Percentiles rank a stretch among this genome's conserved stretches.
Conservation (phyloP, 1,140 invertebrate genomes). For the Zaprionus lachaisei region DNA sequence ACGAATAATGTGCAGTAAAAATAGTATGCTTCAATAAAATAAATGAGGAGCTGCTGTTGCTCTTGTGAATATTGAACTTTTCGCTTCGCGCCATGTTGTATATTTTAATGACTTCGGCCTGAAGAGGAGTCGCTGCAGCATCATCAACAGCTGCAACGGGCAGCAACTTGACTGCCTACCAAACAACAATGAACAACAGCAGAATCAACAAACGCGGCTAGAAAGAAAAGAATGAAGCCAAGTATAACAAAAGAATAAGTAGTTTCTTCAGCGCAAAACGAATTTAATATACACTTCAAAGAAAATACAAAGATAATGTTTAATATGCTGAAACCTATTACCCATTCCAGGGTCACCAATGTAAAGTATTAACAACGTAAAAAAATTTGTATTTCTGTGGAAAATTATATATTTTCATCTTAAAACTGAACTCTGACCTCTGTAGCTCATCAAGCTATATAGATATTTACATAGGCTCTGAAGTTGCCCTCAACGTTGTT, state of each 20-base stretch:
- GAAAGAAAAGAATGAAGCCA: conserved; percentile 24
- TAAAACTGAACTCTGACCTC: neutral
- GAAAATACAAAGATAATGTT: neutral
- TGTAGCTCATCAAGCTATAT: conserved; percentile 1
- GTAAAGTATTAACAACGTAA: neutral
- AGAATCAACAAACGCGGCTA: conserved; percentile 55
- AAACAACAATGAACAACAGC: conserved; percentile 48
- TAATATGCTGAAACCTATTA: conserved; percentile 1
- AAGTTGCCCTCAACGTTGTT: neutral
- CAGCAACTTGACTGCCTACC: conserved; percentile 9
- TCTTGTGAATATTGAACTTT: conserved; percentile 48
- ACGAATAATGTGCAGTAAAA: conserved; percentile 18
- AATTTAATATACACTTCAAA: conserved; percentile 16
- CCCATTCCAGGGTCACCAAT: neutral
- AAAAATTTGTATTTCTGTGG: neutral
- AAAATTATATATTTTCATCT: neutral
- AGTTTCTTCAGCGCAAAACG: neutral
- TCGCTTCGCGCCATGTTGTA: conserved; percentile 43
- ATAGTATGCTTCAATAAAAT: conserved; percentile 4
- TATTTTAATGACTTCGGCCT: conserved; percentile 62
- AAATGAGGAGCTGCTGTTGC: conserved; percentile 6
- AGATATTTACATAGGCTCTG: neutral
- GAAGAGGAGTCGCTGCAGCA: conserved; percentile 1
- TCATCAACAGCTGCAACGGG: neutral
- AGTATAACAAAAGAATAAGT: conserved; percentile 51